Evolutionary conservation across 2,113 vertebrate species (phyloP).

Genomic region (Otolemur garnettii): DNA sequence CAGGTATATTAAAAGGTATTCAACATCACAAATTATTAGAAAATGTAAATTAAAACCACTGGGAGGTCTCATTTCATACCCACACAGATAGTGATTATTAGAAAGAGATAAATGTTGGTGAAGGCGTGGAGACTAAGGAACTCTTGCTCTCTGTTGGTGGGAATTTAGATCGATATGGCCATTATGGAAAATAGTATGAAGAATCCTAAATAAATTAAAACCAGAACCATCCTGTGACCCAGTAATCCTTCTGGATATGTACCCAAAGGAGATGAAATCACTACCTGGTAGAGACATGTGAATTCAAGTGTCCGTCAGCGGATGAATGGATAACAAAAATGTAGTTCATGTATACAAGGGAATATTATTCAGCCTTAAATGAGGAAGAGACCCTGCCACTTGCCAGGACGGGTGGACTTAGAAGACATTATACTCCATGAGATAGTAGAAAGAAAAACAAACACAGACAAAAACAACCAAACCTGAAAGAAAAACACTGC

Average conservation of each 20-base stretch:
- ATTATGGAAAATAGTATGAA: not conserved
- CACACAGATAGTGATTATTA: not conserved
- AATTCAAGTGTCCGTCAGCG: not conserved
- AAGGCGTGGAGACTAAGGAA: not conserved
- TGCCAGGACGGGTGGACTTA: not conserved
- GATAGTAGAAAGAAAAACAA: not conserved
- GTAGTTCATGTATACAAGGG: not conserved
- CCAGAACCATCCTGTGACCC: not conserved
- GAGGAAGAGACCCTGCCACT: not conserved
- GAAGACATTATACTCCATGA: not conserved
- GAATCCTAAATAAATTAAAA: not conserved
- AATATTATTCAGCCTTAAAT: not conserved
- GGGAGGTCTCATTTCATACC: not conserved
- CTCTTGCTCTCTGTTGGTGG: not conserved
- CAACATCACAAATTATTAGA: not conserved
- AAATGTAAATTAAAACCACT: not conserved
- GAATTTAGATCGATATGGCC: not conserved
- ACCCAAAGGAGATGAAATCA: not conserved
- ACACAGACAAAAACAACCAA: not conserved
- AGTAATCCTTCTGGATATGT: not conserved
- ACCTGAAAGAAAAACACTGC: not conserved
- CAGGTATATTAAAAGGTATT: not conserved
- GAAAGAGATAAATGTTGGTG: not conserved
- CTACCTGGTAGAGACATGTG: not conserved
- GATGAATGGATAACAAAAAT: not conserved